Evolutionary conservation across 2,888 invertebrate genomes (phyloP).

Genomic region (Nephrotoma guestfalica): DNA sequence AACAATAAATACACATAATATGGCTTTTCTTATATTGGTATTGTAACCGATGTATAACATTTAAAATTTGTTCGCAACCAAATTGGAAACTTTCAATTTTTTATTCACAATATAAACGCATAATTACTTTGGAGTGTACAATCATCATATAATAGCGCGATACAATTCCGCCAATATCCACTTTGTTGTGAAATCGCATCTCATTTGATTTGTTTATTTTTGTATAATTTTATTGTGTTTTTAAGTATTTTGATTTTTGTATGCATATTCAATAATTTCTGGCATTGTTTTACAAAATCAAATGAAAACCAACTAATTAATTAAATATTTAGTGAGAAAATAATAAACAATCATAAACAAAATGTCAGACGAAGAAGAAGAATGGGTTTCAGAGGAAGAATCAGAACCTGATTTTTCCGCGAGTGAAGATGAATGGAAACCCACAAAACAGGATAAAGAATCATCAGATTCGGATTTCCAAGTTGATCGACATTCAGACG

Average conservation of each 20-base stretch:
- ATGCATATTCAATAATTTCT: background rate
- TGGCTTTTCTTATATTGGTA: no score
- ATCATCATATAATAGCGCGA: no score
- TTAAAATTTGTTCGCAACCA: no score
- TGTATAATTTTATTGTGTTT: background rate
- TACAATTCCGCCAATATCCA: no score
- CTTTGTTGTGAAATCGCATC: background rate
- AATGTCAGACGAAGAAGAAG: slow-evolving; percentile 5
- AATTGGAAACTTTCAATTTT: no score
- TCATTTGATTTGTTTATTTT: background rate
- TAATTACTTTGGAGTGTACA: no score
- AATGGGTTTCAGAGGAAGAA: slow-evolving; percentile 19
- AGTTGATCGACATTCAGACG: background rate
- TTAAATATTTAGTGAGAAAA: background rate
- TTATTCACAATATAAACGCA: no score
- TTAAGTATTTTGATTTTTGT: background rate
- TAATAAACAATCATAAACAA: background rate
- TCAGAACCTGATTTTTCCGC: slow-evolving; percentile 26
- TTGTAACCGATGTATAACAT: no score
- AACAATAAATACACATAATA: no score
- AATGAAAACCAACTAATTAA: background rate
- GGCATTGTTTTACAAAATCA: background rate
- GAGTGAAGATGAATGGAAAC: slow-evolving; percentile 30
- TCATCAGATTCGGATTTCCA: background rate
- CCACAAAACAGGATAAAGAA: slow-evolving; percentile 8